Evolutionary conservation across 2,888 invertebrate species (phyloP).

Genomic region (Apodemia duryi): DNA sequence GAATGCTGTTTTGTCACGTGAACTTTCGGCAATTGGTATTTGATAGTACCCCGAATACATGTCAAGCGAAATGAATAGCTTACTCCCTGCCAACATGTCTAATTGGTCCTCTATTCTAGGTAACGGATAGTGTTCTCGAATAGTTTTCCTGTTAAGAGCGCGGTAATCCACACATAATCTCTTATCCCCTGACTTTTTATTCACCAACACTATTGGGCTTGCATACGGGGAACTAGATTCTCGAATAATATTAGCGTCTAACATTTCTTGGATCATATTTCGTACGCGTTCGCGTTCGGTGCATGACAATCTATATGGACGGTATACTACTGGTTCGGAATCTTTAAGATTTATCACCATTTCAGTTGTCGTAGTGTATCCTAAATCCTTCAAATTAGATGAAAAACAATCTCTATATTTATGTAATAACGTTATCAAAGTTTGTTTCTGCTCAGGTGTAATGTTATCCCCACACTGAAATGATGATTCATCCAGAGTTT

Average conservation of each 20-base stretch:
- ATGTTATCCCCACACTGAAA: no score
- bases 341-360: constrained; percentile 15
- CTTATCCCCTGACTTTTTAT: constrained; percentile 27
- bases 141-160: constrained; percentile 11
- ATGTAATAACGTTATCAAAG: no score
- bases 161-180: constrained; percentile 14
- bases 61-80: constrained; percentile 30
- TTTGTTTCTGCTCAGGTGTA: no score
- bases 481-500: no score
- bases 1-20: constrained; percentile 16
- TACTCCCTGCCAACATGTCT: constrained; percentile 24
- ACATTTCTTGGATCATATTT: constrained; percentile 2
- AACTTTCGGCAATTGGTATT: constrained; percentile 25
- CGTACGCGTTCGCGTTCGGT: background rate
- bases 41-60: constrained; percentile 31
- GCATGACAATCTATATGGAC: constrained; percentile 19
- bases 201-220: constrained; percentile 31
- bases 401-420: constrained; percentile 2
- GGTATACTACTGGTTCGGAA: constrained; percentile 16
- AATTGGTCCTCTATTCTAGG: constrained; percentile 19
- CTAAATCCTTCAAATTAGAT: background rate
- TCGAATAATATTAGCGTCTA: constrained; percentile 22
- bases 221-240: constrained; percentile 19
- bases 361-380: background rate
- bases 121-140: constrained; percentile 4